phyloP scores from a whole-genome alignment of 1,140 invertebrate genomes.

The Heliothis subflexa region DNA sequence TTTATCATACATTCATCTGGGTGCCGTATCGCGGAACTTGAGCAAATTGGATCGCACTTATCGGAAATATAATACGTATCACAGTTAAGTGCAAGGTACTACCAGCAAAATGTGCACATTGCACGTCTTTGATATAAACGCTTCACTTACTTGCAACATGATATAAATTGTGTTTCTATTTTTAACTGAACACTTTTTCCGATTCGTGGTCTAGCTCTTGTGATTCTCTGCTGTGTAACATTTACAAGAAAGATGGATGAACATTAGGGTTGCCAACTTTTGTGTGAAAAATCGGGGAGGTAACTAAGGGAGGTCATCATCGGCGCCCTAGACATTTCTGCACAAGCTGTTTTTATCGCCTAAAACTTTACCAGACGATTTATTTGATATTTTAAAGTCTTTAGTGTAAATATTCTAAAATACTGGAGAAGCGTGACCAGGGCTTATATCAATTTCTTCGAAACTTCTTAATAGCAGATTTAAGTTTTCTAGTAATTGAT shows the following conservation, averaged over 20 bases:
- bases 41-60: slow-evolving; percentile 68
- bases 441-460: too few species aligned
- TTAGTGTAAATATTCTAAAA: slow-evolving; percentile 3
- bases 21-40: slow-evolving; percentile 62
- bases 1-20: slow-evolving; percentile 64
- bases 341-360: slow-evolving; percentile 15
- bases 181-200: slow-evolving; percentile 25
- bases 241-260: slow-evolving; percentile 18
- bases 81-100: slow-evolving; percentile 48
- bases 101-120: slow-evolving; percentile 7
- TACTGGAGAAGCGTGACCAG: neutral
- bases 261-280: slow-evolving; percentile 4
- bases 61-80: slow-evolving; percentile 58
- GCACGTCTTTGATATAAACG: slow-evolving; percentile 31
- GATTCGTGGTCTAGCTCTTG: slow-evolving; percentile 18
- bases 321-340: slow-evolving; percentile 4
- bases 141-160: slow-evolving; percentile 35
- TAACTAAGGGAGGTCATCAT: neutral
- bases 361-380: neutral
- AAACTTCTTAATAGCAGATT: too few species aligned
- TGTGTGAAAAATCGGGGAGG: neutral
- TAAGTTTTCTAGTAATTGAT: too few species aligned
- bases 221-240: slow-evolving; percentile 13
- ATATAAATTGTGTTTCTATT: slow-evolving; percentile 28
- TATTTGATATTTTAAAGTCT: slow-evolving; percentile 1